A percentile compares a stretch with the other conserved stretches of the same genome.
These are phyloP conservation scores for Chrysodeixis includens DNA, from an alignment of 2,888 invertebrate species.

Conservation along the genomic window DNA sequence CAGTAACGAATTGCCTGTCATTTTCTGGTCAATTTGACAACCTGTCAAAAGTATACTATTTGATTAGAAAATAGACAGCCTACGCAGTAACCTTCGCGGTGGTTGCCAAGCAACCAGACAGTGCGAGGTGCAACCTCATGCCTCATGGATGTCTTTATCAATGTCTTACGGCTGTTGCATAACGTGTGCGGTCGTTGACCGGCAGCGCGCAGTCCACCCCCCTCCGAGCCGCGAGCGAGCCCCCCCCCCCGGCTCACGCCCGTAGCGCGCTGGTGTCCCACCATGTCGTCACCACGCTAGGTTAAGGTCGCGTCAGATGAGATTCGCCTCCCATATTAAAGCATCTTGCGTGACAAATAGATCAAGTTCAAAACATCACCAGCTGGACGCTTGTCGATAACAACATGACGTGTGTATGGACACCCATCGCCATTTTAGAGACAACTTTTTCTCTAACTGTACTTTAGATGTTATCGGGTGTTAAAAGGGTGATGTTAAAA, in stretches of 20 bases:
- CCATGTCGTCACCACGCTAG: constrained; percentile 52
- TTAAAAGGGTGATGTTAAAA: too few species aligned
- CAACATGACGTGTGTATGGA: constrained; percentile 16
- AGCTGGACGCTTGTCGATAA: constrained; percentile 30
- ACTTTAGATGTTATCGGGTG: too few species aligned
- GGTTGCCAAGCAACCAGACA: constrained; percentile 42
- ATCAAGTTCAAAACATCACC: constrained; percentile 45
- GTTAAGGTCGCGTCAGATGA: constrained; percentile 53
- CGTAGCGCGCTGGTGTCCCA: constrained; percentile 45
- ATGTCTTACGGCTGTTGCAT: constrained; percentile 68
- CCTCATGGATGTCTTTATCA: constrained; percentile 63
- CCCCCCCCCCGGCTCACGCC: neutral
- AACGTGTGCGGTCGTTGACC: constrained; percentile 68
- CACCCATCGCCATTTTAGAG: neutral
- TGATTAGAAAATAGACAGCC: neutral
- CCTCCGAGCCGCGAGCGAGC: constrained; percentile 28
- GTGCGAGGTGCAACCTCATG: constrained; percentile 32
- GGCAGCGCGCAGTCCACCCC: constrained; percentile 32
- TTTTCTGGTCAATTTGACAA: too few species aligned
- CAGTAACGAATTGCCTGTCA: too few species aligned
- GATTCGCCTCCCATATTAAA: constrained; percentile 14
- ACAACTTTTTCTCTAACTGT: too few species aligned
- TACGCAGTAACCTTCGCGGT: constrained; percentile 7
- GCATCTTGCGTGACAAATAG: constrained; percentile 35
- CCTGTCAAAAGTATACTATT: too few species aligned